Percentiles rank a stretch among this genome's conserved stretches.
These are phyloP conservation scores for Upupa epops DNA, from an alignment of 2,113 vertebrate species.

Conservation along the genomic window DNA sequence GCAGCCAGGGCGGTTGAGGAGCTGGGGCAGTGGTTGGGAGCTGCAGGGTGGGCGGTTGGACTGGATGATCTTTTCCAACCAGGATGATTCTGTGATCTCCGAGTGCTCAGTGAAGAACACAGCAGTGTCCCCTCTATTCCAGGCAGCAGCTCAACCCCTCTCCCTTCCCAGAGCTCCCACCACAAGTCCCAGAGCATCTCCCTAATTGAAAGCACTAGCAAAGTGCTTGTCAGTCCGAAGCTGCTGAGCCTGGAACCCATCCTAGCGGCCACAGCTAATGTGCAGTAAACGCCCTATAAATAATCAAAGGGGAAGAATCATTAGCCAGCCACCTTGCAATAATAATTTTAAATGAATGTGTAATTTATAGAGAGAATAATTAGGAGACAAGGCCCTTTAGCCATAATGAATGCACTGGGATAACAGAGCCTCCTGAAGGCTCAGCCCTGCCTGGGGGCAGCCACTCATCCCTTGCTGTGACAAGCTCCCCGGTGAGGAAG, in stretches of 20 bases:
- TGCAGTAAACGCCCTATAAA: slow-evolving; percentile 1
- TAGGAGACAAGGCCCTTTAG: neutral
- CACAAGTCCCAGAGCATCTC: neutral
- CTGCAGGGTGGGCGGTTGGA: too few relatives aligned
- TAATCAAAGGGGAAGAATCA: slow-evolving; percentile 20
- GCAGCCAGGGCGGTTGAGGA: too few relatives aligned
- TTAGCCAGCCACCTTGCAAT: slow-evolving; percentile 25
- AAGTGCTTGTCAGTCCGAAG: neutral
- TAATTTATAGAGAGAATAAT: neutral
- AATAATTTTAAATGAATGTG: neutral
- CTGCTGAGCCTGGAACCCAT: neutral
- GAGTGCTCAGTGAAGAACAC: neutral
- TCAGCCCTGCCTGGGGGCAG: neutral
- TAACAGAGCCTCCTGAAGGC: neutral
- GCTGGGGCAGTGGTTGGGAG: too few relatives aligned
- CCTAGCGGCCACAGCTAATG: neutral
- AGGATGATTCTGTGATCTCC: neutral
- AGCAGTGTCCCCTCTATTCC: too few relatives aligned
- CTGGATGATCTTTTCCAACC: too few relatives aligned
- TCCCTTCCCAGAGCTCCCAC: neutral
- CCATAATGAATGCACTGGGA: neutral
- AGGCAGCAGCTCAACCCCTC: neutral
- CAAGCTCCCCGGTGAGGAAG: neutral
- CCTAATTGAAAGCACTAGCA: neutral
- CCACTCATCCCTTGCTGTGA: neutral